phyloP scores from a whole-genome alignment of 2,797 vertebrate species.

The Psittacula derbiana region DNA sequence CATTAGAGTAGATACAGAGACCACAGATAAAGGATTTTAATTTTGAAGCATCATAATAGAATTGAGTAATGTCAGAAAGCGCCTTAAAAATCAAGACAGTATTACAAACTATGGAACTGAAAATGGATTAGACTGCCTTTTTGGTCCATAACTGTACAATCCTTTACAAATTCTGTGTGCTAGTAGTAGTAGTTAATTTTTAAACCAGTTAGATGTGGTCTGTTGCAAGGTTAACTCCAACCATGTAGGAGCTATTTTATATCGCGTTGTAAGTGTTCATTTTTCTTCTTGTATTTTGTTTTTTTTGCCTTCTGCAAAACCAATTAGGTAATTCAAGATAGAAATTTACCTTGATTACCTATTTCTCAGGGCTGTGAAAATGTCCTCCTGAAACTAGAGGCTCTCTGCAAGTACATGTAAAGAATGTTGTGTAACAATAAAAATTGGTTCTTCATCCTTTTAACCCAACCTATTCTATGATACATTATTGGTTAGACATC shows the following conservation, averaged over 20 bases:
- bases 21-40: not conserved
- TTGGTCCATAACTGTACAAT: not conserved
- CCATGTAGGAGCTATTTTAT: not conserved
- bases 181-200: not conserved
- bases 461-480: not conserved
- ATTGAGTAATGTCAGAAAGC: not conserved
- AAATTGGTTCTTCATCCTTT: not conserved
- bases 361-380: not conserved
- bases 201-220: not conserved
- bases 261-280: not conserved
- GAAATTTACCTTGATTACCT: not conserved
- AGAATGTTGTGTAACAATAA: not conserved
- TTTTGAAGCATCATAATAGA: not conserved
- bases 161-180: not conserved
- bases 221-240: not conserved
- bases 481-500: not conserved
- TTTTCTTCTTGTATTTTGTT: not conserved
- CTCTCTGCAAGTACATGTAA: not conserved
- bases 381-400: not conserved
- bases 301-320: not conserved
- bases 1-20: not conserved
- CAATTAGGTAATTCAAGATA: not conserved
- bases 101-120: not conserved
- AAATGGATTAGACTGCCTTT: not conserved
- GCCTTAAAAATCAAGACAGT: not conserved